Percentiles rank a stretch among this genome's conserved stretches.
Evolutionary conservation across 2,113 vertebrate species (phyloP).

Genomic region (Pao palembangensis): DNA sequence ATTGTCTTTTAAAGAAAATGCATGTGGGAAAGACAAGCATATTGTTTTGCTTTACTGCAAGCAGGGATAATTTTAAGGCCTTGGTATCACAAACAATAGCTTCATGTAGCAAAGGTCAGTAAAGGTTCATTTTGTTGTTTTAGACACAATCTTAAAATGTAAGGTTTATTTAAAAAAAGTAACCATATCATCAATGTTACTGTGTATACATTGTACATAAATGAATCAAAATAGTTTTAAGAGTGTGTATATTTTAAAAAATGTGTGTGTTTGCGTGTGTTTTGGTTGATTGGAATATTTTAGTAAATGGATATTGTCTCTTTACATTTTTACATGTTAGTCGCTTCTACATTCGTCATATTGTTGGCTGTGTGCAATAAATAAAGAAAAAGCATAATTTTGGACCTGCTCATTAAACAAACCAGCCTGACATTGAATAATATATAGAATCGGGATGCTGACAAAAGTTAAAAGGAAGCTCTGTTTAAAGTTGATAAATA

Average conservation of each 20-base stretch:
- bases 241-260: constrained; percentile 3
- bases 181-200: constrained; percentile 17
- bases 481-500: no score
- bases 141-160: constrained; percentile 21
- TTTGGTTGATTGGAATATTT: no score
- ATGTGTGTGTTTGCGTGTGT: no score
- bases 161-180: constrained; percentile 7
- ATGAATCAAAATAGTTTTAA: constrained; percentile 20
- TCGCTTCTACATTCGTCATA: no score
- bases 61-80: constrained; percentile 1
- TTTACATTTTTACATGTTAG: no score
- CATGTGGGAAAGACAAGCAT: constrained; percentile 1
- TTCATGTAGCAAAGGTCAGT: constrained; percentile 57
- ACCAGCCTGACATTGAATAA: background rate
- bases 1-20: background rate
- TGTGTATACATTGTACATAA: constrained; percentile 47
- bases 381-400: no score
- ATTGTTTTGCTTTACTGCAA: constrained; percentile 5
- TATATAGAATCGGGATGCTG: background rate
- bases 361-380: no score
- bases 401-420: background rate
- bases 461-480: no score
- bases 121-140: constrained; percentile 14
- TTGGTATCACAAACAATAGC: constrained; percentile 36
- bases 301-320: no score